A percentile compares a stretch with the other conserved stretches of the same genome.
phyloP scores from a whole-genome alignment of 2,888 invertebrate genomes.

The Dicyrtoma fusca region DNA sequence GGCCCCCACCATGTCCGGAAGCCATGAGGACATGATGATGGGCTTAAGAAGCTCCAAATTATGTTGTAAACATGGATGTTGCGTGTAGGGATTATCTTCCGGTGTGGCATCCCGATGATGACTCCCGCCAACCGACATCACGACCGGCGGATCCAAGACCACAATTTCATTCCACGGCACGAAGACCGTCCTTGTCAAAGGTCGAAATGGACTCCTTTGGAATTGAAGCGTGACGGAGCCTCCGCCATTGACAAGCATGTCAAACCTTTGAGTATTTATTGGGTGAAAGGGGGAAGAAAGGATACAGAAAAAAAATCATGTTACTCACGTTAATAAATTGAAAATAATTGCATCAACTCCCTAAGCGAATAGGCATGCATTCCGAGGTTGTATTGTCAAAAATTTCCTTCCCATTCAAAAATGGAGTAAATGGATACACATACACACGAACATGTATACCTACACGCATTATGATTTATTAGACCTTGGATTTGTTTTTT shows the following conservation, averaged over 20 bases:
- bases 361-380: too few species aligned
- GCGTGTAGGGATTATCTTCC: conserved; percentile 48
- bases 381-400: conserved; percentile 11
- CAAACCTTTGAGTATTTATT: conserved; percentile 73
- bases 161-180: conserved; percentile 99
- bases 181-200: conserved; percentile 84
- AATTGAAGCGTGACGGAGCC: conserved; percentile 96
- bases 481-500: conserved; percentile 11
- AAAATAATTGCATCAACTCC: too few species aligned
- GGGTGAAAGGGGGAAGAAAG: background rate
- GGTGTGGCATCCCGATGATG: conserved; percentile 40
- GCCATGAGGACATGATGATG: conserved; percentile 85
- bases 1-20: conserved; percentile 85
- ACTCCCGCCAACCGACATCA: conserved; percentile 65
- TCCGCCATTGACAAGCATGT: conserved; percentile 97
- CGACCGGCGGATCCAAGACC: conserved; percentile 79
- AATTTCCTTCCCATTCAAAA: background rate
- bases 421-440: background rate
- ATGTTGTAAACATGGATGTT: conserved; percentile 75
- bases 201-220: conserved; percentile 91
- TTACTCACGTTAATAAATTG: background rate
- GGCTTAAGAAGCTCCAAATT: conserved; percentile 83
- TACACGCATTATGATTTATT: conserved; percentile 7
- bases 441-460: background rate
- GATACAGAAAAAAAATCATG: background rate